These are phyloP conservation scores for Cheumatopsyche charites DNA, from an alignment of 1,140 invertebrate species.

Conservation along the genomic window DNA sequence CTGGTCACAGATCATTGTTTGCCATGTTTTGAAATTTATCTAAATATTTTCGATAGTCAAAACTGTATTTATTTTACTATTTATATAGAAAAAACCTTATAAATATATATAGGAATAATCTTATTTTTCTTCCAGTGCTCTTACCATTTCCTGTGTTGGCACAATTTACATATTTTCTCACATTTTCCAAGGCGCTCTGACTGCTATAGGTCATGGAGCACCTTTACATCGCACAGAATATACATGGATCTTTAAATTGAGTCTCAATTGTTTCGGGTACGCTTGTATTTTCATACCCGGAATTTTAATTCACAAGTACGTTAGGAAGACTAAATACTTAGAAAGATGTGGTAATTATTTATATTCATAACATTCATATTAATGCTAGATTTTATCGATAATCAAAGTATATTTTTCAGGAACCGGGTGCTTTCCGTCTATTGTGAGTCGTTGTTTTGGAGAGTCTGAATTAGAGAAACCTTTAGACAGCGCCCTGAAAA, in stretches of 20 bases:
- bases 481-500: slow-evolving; percentile 34
- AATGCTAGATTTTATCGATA: slow-evolving; percentile 35
- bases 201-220: slow-evolving; percentile 56
- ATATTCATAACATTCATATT: neutral
- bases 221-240: slow-evolving; percentile 58
- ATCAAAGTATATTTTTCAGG: slow-evolving; percentile 52
- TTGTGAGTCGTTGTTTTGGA: slow-evolving; percentile 70
- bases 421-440: slow-evolving; percentile 62
- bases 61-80: neutral
- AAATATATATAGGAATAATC: neutral
- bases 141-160: slow-evolving; percentile 60
- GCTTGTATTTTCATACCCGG: slow-evolving; percentile 86
- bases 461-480: slow-evolving; percentile 61
- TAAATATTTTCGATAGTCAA: neutral
- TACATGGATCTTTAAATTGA: slow-evolving; percentile 78
- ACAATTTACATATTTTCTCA: slow-evolving; percentile 63
- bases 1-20: neutral
- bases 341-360: slow-evolving; percentile 73
- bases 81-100: neutral
- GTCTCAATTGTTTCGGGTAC: slow-evolving; percentile 88
- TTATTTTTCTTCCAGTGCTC: slow-evolving; percentile 52
- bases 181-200: slow-evolving; percentile 61
- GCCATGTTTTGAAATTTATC: neutral
- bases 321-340: slow-evolving; percentile 79
- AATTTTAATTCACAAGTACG: slow-evolving; percentile 83